Percentiles rank a stretch among this genome's conserved stretches.
These are phyloP conservation scores for Lysandra bellargus DNA, from an alignment of 2,888 invertebrate species.

Conservation along the genomic window DNA sequence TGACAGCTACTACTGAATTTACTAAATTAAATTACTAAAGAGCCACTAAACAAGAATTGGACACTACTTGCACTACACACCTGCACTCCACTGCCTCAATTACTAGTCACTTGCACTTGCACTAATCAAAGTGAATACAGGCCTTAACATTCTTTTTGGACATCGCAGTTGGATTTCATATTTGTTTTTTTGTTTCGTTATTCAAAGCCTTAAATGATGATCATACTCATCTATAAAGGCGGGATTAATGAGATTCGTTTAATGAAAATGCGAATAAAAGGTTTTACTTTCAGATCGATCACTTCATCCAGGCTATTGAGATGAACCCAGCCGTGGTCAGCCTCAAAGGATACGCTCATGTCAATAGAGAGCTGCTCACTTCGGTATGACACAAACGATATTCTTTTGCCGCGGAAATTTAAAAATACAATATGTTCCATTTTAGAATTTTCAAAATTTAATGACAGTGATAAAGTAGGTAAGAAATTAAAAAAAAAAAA, in stretches of 20 bases:
- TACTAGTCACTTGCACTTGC: too few relatives aligned
- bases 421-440: not conserved
- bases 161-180: too few relatives aligned
- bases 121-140: too few relatives aligned
- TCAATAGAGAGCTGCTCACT: conserved; percentile 83
- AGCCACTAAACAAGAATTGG: too few relatives aligned
- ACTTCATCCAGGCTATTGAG: conserved; percentile 84
- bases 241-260: not conserved
- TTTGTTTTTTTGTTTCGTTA: not conserved
- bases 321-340: conserved; percentile 86
- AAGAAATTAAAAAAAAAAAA: too few relatives aligned
- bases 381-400: conserved; percentile 68
- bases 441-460: too few relatives aligned
- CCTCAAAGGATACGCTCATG: conserved; percentile 83
- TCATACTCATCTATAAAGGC: not conserved
- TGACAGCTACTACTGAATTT: too few relatives aligned
- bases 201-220: not conserved
- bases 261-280: conserved; percentile 6
- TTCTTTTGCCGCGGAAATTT: conserved; percentile 17
- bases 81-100: too few relatives aligned
- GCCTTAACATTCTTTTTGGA: not conserved
- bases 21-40: too few relatives aligned
- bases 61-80: too few relatives aligned
- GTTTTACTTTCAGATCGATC: conserved; percentile 75
- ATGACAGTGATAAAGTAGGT: too few relatives aligned